phyloP scores from a whole-genome alignment of 2,113 vertebrate species.

The Gulo gulo region DNA sequence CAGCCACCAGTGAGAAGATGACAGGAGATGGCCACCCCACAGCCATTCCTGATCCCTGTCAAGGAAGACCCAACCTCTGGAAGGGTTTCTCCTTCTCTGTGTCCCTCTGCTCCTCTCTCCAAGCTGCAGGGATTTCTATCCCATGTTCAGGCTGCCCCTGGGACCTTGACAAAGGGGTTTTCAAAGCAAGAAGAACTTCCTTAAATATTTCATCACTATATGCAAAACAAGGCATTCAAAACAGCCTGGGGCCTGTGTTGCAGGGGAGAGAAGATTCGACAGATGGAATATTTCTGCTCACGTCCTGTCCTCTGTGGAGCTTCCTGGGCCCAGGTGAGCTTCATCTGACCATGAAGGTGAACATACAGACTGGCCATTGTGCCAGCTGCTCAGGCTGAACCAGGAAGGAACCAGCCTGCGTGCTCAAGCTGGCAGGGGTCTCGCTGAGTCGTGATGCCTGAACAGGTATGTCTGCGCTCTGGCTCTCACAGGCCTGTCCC shows the following conservation, averaged over 20 bases:
- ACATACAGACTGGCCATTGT: not conserved
- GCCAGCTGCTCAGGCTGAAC: not conserved
- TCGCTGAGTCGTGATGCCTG: rapidly evolving
- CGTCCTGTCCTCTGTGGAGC: not conserved
- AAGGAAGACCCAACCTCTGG: not conserved
- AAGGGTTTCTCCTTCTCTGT: not conserved
- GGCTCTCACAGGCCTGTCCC: not conserved
- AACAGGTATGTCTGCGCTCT: rapidly evolving
- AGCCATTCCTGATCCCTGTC: not conserved
- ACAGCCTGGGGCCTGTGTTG: not conserved
- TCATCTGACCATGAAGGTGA: not conserved
- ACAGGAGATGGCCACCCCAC: not conserved
- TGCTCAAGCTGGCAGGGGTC: not conserved
- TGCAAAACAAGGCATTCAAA: not conserved
- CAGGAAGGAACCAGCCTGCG: not conserved
- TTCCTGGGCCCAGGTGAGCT: not conserved
- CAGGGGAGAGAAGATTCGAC: not conserved
- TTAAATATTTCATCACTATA: slow-evolving; percentile 36
- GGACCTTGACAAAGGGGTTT: not conserved
- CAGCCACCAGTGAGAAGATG: not conserved
- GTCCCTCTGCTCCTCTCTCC: not conserved
- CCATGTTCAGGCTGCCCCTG: not conserved
- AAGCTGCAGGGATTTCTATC: not conserved
- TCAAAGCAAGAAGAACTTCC: not conserved
- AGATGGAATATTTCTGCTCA: slow-evolving; percentile 18